These are phyloP conservation scores for Myanophis thanlyinensis DNA, from an alignment of 2,113 vertebrate species.

Conservation along the genomic window DNA sequence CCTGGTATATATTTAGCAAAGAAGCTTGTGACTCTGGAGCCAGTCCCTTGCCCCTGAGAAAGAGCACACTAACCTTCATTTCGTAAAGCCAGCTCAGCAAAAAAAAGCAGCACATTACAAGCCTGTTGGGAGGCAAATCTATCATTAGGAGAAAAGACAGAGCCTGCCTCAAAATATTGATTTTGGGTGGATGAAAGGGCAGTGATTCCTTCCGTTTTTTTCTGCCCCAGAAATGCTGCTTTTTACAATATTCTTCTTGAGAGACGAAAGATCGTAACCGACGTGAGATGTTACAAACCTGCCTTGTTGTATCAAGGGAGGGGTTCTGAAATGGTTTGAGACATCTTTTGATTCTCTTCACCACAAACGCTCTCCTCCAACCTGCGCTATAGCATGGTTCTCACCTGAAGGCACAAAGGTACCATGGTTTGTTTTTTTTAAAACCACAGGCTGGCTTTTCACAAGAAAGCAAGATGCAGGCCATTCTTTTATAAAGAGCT, in stretches of 20 bases:
- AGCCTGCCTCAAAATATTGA: background rate
- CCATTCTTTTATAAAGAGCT: background rate
- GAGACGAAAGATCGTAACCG: background rate
- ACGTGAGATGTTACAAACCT: background rate
- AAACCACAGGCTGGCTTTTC: background rate
- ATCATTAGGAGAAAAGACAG: background rate
- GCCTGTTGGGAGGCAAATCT: background rate
- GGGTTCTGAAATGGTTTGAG: background rate
- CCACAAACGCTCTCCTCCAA: background rate
- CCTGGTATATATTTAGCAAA: background rate
- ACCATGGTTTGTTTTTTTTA: background rate
- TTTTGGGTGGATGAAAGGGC: background rate
- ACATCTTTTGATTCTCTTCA: background rate
- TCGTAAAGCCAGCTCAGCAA: background rate
- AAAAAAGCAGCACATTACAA: background rate
- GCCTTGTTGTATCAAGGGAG: background rate
- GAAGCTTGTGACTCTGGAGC: background rate
- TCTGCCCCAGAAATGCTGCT: background rate
- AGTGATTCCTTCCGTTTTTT: background rate
- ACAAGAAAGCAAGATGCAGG: background rate
- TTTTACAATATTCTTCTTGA: background rate
- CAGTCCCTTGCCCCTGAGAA: background rate
- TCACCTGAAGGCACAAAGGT: background rate
- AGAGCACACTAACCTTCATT: background rate
- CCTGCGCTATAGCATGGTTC: background rate